A percentile compares a stretch with the other conserved stretches of the same genome.
These are phyloP conservation scores for Florisuga fusca DNA, from an alignment of 2,797 vertebrate species.

Conservation along the genomic window DNA sequence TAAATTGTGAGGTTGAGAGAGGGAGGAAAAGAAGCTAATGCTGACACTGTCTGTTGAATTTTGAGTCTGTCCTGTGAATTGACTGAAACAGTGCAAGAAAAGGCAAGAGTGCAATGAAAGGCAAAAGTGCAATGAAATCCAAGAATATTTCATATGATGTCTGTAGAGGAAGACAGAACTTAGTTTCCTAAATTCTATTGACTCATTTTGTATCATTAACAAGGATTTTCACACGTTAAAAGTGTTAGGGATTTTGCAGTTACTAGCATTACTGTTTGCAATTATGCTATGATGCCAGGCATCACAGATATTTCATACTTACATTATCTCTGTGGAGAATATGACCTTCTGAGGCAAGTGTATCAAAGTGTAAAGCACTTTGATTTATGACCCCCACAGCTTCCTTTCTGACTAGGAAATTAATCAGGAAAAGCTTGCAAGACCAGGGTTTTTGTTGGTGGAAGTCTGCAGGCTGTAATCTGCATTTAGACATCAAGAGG, in stretches of 20 bases:
- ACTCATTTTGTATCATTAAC: neutral
- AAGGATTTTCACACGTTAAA: neutral
- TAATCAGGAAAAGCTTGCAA: neutral
- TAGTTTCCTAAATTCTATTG: neutral
- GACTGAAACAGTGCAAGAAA: neutral
- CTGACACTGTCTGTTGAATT: neutral
- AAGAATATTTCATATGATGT: neutral
- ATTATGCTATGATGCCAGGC: neutral
- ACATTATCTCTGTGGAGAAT: neutral
- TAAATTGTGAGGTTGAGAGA: neutral
- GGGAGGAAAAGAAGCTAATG: neutral
- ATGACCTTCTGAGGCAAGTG: neutral
- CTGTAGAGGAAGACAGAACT: neutral
- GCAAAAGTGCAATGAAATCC: neutral
- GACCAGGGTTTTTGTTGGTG: neutral
- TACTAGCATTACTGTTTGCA: neutral
- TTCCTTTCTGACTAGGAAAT: neutral
- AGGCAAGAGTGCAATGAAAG: neutral
- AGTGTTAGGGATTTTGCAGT: neutral
- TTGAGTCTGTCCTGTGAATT: neutral
- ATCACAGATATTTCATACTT: rapidly evolving
- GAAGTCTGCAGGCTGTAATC: neutral
- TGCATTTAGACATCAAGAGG: rapidly evolving
- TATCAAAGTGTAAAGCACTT: neutral
- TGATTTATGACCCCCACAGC: neutral